Base-by-base conservation (phyloP, 2,797 vertebrate species). In the Darevskia mixta region DNA sequence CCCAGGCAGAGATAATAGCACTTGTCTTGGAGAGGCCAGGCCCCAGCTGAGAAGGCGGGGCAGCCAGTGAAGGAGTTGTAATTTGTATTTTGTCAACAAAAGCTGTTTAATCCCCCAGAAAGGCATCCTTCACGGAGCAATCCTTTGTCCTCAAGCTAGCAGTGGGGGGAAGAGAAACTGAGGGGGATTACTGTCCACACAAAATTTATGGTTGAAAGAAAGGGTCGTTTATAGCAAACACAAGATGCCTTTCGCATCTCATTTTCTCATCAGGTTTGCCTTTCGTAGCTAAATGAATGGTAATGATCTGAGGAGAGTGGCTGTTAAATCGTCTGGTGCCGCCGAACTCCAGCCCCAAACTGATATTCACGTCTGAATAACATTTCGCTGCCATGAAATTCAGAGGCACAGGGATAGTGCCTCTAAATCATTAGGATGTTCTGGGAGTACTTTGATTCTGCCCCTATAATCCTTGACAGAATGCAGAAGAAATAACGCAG, bases 81-180 rank as follows among this genome's bases (percentile, higher is more conserved):
- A 98, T 98, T 98, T 98, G 97, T 98, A 97, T 98, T 98, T 98
- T 98, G 98, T 97, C 98, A 98, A 98, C 98, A 98, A 98, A 98
- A 96, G 95, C 96, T 94, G 96, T 95, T 97, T 98, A 98, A 98
- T 98, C 98, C 97, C 96, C 95, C 96, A 95, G 96, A 96, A 97
- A 96, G 96, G 95, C 95, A 95, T 96, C 96, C 95, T 96, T 94
- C 94, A 94, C 95, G 96, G 94, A 96, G 95, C 92, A 85, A 91
- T 86, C 90, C 96, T 98, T 98, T 98, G 98, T 98, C 92, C 96
- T 81, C 87, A 91, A 92, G 90, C 94, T 92, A 94, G 93, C 87
- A 93, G 93, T 93, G 82, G 94, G 85, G 91, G 90, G 94, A 86
- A 93, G 87, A 58, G 88, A 88, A 90, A 90, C 91, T 29, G 89